Percentiles rank a stretch among this genome's conserved stretches.
Conservation (phyloP, 2,797 vertebrate genomes). For the Amphiprion clarkii region DNA sequence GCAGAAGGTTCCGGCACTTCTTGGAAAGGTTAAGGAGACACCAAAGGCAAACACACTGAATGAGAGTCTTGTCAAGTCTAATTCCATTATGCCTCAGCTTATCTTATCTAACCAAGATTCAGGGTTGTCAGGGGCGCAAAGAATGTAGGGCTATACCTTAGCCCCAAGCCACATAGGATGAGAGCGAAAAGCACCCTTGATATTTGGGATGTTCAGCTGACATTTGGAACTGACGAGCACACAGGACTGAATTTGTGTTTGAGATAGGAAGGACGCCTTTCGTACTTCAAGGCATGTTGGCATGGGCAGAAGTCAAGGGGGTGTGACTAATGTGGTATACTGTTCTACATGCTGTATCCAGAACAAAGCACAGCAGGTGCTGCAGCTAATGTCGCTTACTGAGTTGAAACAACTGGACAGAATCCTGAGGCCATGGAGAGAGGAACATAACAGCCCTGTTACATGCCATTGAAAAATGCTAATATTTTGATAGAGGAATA, state of each 20-base stretch:
- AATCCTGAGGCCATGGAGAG: slow-evolving; percentile 51
- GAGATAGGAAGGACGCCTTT: slow-evolving; percentile 70
- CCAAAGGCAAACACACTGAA: slow-evolving; percentile 84
- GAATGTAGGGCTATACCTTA: slow-evolving; percentile 67
- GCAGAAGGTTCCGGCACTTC: slow-evolving; percentile 73
- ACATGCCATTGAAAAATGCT: slow-evolving; percentile 52
- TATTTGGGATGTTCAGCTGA: slow-evolving; percentile 79
- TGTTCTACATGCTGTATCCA: slow-evolving; percentile 42
- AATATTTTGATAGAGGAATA: slow-evolving; percentile 48
- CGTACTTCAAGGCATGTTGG: slow-evolving; percentile 74
- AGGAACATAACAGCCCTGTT: slow-evolving; percentile 33
- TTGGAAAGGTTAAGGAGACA: slow-evolving; percentile 85
- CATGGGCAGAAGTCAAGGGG: slow-evolving; percentile 57
- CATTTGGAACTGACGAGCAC: slow-evolving; percentile 76
- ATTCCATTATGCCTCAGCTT: slow-evolving; percentile 81
- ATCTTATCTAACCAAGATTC: slow-evolving; percentile 83
- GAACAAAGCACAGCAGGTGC: slow-evolving; percentile 65
- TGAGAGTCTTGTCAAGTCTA: slow-evolving; percentile 81
- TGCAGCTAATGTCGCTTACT: slow-evolving; percentile 71
- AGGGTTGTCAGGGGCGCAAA: slow-evolving; percentile 77
- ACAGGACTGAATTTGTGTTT: slow-evolving; percentile 74
- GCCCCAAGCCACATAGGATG: slow-evolving; percentile 71
- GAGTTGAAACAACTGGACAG: slow-evolving; percentile 67
- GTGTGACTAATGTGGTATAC: slow-evolving; percentile 60
- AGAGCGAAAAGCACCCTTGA: slow-evolving; percentile 76